phyloP scores from a whole-genome alignment of 2,888 invertebrate species.

The Drosophila emarginata region DNA sequence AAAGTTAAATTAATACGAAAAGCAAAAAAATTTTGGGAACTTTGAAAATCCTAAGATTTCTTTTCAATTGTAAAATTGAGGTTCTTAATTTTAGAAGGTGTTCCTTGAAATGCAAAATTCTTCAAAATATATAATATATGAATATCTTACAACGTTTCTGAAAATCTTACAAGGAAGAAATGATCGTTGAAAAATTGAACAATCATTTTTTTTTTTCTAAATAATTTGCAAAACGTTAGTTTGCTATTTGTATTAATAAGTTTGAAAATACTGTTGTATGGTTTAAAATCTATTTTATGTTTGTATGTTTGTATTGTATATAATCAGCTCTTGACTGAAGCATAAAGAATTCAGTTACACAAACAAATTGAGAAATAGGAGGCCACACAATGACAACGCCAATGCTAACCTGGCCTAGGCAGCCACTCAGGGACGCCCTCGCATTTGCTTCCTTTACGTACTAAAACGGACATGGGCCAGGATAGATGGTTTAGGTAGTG shows the following conservation, averaged over 20 bases:
- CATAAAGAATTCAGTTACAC: slow-evolving; percentile 11
- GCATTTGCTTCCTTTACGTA: slow-evolving; percentile 28
- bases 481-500: slow-evolving; percentile 15
- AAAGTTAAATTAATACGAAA: too few species aligned
- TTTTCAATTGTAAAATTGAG: too few species aligned
- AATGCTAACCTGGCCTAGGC: slow-evolving; percentile 6
- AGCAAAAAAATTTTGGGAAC: too few species aligned
- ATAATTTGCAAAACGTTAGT: too few species aligned
- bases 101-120: too few species aligned
- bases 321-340: not conserved
- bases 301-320: too few species aligned
- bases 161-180: too few species aligned
- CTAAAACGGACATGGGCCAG: not conserved
- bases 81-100: too few species aligned
- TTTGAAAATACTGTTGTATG: not conserved
- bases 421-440: slow-evolving; percentile 13
- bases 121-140: too few species aligned
- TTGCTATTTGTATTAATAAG: not conserved
- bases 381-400: slow-evolving; percentile 11
- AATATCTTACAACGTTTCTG: too few species aligned
- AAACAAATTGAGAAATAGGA: not conserved
- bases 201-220: too few species aligned
- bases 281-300: not conserved
- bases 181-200: not conserved
- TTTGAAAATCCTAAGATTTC: too few species aligned